Percentiles rank a stretch among this genome's conserved stretches.
These are phyloP conservation scores for Colletes gigas DNA, from an alignment of 1,140 invertebrate species.

Conservation along the genomic window DNA sequence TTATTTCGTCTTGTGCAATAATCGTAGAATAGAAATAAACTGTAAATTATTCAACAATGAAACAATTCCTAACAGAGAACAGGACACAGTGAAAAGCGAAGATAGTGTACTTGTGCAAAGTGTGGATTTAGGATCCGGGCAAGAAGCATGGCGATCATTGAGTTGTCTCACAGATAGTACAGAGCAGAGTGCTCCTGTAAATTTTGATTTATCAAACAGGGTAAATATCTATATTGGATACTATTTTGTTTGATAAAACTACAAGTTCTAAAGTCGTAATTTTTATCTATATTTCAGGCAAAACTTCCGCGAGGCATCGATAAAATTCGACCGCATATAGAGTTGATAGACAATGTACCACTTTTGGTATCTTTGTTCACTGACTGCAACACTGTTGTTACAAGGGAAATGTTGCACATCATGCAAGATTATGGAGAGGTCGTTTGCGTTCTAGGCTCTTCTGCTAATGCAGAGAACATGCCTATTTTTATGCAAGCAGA, in stretches of 20 bases:
- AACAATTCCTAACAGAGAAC: constrained; percentile 66
- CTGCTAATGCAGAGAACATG: constrained; percentile 93
- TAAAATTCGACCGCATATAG: constrained; percentile 97
- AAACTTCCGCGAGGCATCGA: constrained; percentile 98
- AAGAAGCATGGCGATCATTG: constrained; percentile 88
- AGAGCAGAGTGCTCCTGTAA: constrained; percentile 92
- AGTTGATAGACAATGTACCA: constrained; percentile 98
- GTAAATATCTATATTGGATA: constrained; percentile 79
- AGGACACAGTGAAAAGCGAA: constrained; percentile 77
- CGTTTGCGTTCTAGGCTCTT: constrained; percentile 94
- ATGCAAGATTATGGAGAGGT: constrained; percentile 98
- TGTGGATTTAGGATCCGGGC: constrained; percentile 79
- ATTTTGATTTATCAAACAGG: constrained; percentile 95
- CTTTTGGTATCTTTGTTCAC: constrained; percentile 97
- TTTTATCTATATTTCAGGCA: constrained; percentile 82
- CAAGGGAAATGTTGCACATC: constrained; percentile 94
- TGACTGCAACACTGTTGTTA: constrained; percentile 94
- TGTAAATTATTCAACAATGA: background rate
- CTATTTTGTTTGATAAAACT: background rate
- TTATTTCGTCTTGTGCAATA: constrained; percentile 13
- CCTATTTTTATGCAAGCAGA: constrained; percentile 96
- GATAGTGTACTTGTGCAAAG: constrained; percentile 81
- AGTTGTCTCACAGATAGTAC: constrained; percentile 93
- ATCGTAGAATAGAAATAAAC: background rate
- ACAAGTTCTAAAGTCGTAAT: background rate